Evolutionary conservation across 2,888 invertebrate species (phyloP), one percentile per base, ranked within the genome.

Genomic region (Galeruca laticollis): DNA sequence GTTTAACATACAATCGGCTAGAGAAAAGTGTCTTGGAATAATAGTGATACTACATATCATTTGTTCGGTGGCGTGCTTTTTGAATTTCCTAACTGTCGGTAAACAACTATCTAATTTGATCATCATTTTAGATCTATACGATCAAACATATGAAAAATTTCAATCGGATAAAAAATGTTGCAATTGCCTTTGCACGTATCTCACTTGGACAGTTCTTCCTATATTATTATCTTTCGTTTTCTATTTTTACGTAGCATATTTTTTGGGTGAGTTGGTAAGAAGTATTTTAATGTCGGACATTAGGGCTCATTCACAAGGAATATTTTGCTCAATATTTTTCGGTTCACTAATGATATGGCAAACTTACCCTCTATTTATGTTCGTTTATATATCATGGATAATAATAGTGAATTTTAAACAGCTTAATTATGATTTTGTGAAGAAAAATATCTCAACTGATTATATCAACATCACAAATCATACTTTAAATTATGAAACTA

Each of bases 281-380:
- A 43, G 21, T 40, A 20, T 43, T 26, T n/a, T 26, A 15, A 37
- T 20, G 15, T 13, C 13, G 18, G 49, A 49, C 5, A 49, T 49
- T 9, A 49, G 18, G 20, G 2, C 11, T 49, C 10, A 10, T 20
- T 20, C 1, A 1, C 18, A 49, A 5, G 49, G 49, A n/a, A 10
- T 20, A 9, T 43, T 60, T 13, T 21, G 40, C 26, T 20, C 60
- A 6, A 26, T 26, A 11, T 43, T 43, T 5, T 47, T 43, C 1
- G 60, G 43, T n/a, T 13, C 13, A 13, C 13, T 60, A 43, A 13
- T 40, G 11, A 43, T 60, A 21, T 60, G 60, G 60, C 43, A 60
- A 20, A 47, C 26, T 10, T 60, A 21, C 21, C 60, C 60, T 3
- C 15, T 60, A 11, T 13, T 21, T 60, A 40, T 60, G 20, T 60